Evolutionary conservation across 30 jellyfish, hydroid and myxozoan species (phyloP).

Genomic region (Clytia hemisphaerica): DNA sequence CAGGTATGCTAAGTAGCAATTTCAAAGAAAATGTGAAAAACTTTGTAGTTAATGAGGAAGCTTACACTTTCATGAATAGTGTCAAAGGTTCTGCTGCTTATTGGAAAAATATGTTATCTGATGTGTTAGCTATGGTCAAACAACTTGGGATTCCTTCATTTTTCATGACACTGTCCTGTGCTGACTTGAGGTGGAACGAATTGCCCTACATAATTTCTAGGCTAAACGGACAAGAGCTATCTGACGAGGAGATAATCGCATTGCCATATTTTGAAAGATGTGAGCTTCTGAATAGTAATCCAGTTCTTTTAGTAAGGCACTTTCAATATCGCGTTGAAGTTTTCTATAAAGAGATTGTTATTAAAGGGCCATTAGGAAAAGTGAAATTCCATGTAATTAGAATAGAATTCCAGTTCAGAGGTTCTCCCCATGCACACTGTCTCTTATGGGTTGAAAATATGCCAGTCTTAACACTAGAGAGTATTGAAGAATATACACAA

Average conservation of each 20-base stretch:
- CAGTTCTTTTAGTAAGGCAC: slow-evolving; percentile 38
- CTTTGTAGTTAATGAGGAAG: slow-evolving; percentile 14
- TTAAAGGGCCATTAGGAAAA: slow-evolving; percentile 7
- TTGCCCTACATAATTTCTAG: slow-evolving; percentile 3
- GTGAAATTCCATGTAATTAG: slow-evolving; percentile 3
- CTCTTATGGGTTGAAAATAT: not conserved
- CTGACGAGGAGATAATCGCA: slow-evolving; percentile 4
- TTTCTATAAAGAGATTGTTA: slow-evolving; percentile 18
- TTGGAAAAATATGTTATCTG: slow-evolving; percentile 31
- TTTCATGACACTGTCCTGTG: slow-evolving; percentile 34
- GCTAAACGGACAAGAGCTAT: not conserved
- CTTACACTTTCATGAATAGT: slow-evolving; percentile 9
- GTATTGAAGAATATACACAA: not conserved
- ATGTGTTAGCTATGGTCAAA: slow-evolving; percentile 42
- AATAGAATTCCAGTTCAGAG: slow-evolving; percentile 16
- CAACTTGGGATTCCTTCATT: slow-evolving; percentile 35
- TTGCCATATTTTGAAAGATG: slow-evolving; percentile 19
- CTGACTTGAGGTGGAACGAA: slow-evolving; percentile 38
- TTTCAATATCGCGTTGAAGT: slow-evolving; percentile 35
- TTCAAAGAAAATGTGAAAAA: slow-evolving; percentile 7
- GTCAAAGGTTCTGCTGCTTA: slow-evolving; percentile 41
- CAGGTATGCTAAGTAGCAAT: slow-evolving; percentile 10
- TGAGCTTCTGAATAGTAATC: slow-evolving; percentile 16
- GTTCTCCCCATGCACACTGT: slow-evolving; percentile 2
- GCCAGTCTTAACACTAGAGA: not conserved